A percentile compares a stretch with the other conserved stretches of the same genome.
Conservation (phyloP, 2,888 invertebrate species). For the Cremastinae sp. region DNA sequence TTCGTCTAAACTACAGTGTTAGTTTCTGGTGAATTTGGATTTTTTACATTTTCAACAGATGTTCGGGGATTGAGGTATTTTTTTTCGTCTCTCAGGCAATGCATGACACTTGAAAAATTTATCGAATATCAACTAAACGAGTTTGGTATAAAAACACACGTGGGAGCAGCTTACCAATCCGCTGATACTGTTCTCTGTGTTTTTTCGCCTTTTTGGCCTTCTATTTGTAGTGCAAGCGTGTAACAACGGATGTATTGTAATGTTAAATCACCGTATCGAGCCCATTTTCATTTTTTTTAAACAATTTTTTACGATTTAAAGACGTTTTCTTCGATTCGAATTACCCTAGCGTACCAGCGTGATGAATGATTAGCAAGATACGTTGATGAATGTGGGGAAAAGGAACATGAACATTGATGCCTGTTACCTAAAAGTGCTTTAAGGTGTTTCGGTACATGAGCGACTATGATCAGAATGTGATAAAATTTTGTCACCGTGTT, state of each 20-base stretch:
- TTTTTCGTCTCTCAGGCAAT: conserved; percentile 41
- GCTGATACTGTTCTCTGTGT: conserved; percentile 88
- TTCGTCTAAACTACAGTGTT: conserved; percentile 40
- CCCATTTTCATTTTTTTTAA: conserved; percentile 49
- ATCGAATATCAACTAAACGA: conserved; percentile 47
- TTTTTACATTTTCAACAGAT: conserved; percentile 2
- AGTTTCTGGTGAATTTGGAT: not conserved
- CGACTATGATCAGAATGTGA: too few relatives aligned
- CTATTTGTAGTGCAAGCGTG: conserved; percentile 82
- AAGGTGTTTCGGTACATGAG: too few relatives aligned
- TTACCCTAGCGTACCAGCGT: conserved; percentile 52
- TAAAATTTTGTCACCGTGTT: too few relatives aligned
- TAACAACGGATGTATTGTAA: conserved; percentile 72
- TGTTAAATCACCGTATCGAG: conserved; percentile 71
- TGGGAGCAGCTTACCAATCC: conserved; percentile 86
- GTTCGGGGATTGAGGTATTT: not conserved
- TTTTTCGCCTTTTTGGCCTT: conserved; percentile 86
- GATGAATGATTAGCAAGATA: conserved; percentile 46
- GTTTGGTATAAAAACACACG: conserved; percentile 64
- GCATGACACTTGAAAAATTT: conserved; percentile 46
- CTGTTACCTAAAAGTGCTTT: conserved; percentile 53
- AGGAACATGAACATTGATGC: conserved; percentile 34
- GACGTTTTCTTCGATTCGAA: conserved; percentile 19
- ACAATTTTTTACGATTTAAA: not conserved
- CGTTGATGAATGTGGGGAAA: conserved; percentile 43